Evolutionary conservation across 2,797 vertebrate genomes (phyloP).

Genomic region (Notamacropus eugenii): DNA sequence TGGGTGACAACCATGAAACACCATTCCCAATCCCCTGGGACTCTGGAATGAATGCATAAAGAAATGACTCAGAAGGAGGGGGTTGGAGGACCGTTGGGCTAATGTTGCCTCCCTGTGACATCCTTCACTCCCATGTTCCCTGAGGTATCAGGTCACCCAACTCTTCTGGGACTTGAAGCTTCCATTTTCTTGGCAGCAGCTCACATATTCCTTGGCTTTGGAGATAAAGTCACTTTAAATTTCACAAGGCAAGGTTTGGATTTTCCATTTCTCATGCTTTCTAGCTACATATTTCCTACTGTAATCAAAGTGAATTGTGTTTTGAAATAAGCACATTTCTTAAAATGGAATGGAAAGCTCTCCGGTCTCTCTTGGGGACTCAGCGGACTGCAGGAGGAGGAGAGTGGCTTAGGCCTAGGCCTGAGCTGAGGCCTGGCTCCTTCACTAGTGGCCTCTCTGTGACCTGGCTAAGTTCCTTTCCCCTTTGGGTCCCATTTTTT

Average conservation of each 20-base stretch:
- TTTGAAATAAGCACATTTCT: neutral
- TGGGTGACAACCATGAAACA: neutral
- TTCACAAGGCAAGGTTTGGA: conserved; percentile 15
- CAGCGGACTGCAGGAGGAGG: neutral
- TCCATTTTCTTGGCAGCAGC: conserved; percentile 61
- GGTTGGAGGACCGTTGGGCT: neutral
- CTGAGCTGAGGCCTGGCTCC: neutral
- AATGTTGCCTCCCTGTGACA: conserved; percentile 1
- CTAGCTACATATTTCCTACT: neutral
- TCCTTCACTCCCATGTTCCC: neutral
- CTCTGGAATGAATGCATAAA: conserved; percentile 27
- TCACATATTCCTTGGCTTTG: conserved; percentile 42
- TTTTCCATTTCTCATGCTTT: conserved; percentile 20
- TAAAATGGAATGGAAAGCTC: neutral
- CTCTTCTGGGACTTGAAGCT: conserved; percentile 47
- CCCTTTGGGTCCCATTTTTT: neutral
- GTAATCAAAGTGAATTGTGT: neutral
- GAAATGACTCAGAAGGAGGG: conserved; percentile 27
- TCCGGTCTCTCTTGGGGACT: neutral
- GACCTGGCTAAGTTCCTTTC: neutral
- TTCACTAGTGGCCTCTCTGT: neutral
- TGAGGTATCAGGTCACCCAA: neutral
- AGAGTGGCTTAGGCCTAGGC: neutral
- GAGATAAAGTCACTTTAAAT: neutral
- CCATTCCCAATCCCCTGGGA: conserved; percentile 32